Conservation (phyloP, 2,113 vertebrate genomes). For the Lasiurus cinereus region DNA sequence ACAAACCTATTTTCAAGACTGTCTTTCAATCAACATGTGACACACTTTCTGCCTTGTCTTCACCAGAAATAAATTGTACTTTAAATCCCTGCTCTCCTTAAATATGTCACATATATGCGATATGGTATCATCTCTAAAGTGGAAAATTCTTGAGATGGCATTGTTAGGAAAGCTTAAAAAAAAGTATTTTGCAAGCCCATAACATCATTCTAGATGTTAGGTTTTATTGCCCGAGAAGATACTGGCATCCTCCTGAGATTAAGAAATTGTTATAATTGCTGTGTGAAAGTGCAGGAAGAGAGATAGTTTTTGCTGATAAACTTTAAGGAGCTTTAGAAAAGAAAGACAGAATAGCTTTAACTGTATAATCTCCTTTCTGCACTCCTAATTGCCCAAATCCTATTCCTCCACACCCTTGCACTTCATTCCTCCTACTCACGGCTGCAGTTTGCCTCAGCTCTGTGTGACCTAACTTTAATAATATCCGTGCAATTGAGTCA, state of each 20-base stretch:
- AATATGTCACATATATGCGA: slow-evolving; percentile 40
- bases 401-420: not conserved
- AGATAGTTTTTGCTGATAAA: slow-evolving; percentile 67
- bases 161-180: slow-evolving; percentile 54
- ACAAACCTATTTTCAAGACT: not conserved
- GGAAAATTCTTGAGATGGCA: slow-evolving; percentile 46
- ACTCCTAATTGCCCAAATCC: slow-evolving; percentile 8
- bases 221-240: slow-evolving; percentile 66
- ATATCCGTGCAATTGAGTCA: not conserved
- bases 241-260: slow-evolving; percentile 63
- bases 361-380: slow-evolving; percentile 31
- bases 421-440: not conserved
- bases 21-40: slow-evolving; percentile 52
- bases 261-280: slow-evolving; percentile 75
- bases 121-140: slow-evolving; percentile 63
- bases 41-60: slow-evolving; percentile 53
- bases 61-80: slow-evolving; percentile 62
- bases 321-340: slow-evolving; percentile 48
- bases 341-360: slow-evolving; percentile 12
- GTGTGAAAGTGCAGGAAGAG: slow-evolving; percentile 43
- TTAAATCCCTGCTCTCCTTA: slow-evolving; percentile 66
- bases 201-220: slow-evolving; percentile 64
- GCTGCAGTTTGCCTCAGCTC: not conserved
- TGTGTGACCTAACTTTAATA: not conserved
- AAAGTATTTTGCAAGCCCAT: slow-evolving; percentile 54